These are phyloP conservation scores for Drosophila rellima DNA, from an alignment of 2,888 invertebrate species.

Conservation along the genomic window DNA sequence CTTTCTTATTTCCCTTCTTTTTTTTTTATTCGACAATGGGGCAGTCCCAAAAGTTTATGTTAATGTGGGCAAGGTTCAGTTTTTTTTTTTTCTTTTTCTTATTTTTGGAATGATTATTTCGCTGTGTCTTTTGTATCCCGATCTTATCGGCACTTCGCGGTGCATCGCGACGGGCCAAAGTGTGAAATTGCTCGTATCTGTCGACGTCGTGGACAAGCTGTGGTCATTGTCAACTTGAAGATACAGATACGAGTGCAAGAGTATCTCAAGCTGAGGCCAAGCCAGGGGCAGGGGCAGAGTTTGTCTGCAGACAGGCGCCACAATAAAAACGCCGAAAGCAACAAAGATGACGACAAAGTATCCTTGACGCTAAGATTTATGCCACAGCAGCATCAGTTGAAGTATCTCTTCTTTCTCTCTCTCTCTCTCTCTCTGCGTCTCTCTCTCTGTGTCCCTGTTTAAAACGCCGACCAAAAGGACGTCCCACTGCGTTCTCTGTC, in stretches of 20 bases:
- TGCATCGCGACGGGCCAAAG: constrained; percentile 65
- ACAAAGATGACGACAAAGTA: constrained; percentile 80
- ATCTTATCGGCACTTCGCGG: constrained; percentile 66
- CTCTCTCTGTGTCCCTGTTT: constrained; percentile 10
- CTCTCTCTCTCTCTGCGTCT: not conserved
- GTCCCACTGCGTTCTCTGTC: constrained; percentile 74
- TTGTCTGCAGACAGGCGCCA: constrained; percentile 77
- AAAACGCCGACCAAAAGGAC: constrained; percentile 70
- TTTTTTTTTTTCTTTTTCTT: not conserved
- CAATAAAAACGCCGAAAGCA: constrained; percentile 77
- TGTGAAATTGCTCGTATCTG: constrained; percentile 83
- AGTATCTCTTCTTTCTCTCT: constrained; percentile 19
- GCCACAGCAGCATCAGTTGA: constrained; percentile 50
- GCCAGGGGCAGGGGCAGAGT: constrained; percentile 13
- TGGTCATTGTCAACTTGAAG: constrained; percentile 72
- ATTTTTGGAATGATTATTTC: not conserved
- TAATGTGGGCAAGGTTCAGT: constrained; percentile 52
- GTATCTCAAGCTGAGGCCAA: not conserved
- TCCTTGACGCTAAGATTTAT: constrained; percentile 81
- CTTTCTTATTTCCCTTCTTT: too few species aligned
- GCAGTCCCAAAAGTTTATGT: constrained; percentile 70
- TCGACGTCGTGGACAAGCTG: constrained; percentile 74
- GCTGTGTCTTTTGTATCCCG: constrained; percentile 11
- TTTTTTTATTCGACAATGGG: constrained; percentile 15
- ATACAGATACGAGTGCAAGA: constrained; percentile 31